phyloP scores from a whole-genome alignment of 2,888 invertebrate species.

The Microchrysa polita region DNA sequence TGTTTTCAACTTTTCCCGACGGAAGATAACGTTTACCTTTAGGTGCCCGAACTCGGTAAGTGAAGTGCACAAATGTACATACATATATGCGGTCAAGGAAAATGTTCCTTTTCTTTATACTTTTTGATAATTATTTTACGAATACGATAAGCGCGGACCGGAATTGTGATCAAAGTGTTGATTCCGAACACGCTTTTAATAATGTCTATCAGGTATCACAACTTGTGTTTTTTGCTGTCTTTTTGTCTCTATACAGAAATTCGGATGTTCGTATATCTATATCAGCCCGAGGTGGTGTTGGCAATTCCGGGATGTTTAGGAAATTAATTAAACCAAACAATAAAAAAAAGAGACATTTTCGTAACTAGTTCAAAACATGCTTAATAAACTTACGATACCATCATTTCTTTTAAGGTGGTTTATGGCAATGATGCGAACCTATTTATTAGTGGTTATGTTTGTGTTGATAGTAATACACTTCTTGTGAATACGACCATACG shows the following conservation, averaged over 20 bases:
- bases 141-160: constrained; percentile 25
- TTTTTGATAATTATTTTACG: background rate
- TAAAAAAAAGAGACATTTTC: constrained; percentile 8
- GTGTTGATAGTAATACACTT: too few relatives aligned
- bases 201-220: constrained; percentile 26
- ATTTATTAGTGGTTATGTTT: too few relatives aligned
- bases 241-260: background rate
- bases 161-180: constrained; percentile 22
- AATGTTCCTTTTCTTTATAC: background rate
- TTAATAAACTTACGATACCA: too few relatives aligned
- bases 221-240: constrained; percentile 8
- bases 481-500: too few relatives aligned
- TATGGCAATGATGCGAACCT: too few relatives aligned
- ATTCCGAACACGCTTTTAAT: constrained; percentile 32
- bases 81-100: constrained; percentile 23
- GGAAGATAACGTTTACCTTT: background rate
- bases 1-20: background rate
- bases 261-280: background rate
- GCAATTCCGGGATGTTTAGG: constrained; percentile 26
- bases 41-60: too few relatives aligned
- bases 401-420: too few relatives aligned
- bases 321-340: constrained; percentile 36
- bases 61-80: background rate
- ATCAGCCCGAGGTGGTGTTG: too few relatives aligned
- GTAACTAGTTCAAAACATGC: background rate